These are phyloP conservation scores for Pandemis corylana DNA, from an alignment of 2,888 invertebrate genomes.

Conservation along the genomic window DNA sequence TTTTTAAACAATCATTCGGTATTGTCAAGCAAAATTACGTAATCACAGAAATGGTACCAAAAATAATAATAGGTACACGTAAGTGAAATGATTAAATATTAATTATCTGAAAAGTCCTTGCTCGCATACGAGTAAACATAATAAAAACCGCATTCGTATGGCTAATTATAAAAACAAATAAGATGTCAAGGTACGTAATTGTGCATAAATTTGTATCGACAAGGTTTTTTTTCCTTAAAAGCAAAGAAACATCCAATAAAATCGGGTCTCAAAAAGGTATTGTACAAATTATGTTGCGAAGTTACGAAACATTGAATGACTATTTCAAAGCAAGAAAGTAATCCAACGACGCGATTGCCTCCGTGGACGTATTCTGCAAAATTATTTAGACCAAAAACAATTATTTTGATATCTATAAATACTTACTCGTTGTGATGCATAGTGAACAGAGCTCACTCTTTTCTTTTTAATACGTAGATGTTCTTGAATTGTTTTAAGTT, in stretches of 20 bases:
- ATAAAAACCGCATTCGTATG: neutral
- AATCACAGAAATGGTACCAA: neutral
- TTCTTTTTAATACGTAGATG: no score
- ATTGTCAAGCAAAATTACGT: neutral
- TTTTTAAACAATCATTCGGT: no score
- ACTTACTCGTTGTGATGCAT: no score
- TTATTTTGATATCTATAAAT: no score
- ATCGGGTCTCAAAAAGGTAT: conserved; percentile 25
- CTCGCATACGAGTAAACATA: neutral
- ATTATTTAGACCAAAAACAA: neutral
- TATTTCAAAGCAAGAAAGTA: conserved; percentile 51
- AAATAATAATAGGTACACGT: neutral
- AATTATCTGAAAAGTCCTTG: neutral
- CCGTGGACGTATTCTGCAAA: conserved; percentile 38
- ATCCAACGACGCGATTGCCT: conserved; percentile 60
- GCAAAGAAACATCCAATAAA: conserved; percentile 26
- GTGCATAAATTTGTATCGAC: conserved; percentile 29
- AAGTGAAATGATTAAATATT: neutral
- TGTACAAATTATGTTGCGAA: conserved; percentile 30
- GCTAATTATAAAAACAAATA: conserved; percentile 5
- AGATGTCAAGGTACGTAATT: conserved; percentile 11
- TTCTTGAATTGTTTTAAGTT: no score
- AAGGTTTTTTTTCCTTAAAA: conserved; percentile 22
- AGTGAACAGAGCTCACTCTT: no score
- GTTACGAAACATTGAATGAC: conserved; percentile 32